Conservation (phyloP, 2,113 vertebrate species). For the Thymallus thymallus region DNA sequence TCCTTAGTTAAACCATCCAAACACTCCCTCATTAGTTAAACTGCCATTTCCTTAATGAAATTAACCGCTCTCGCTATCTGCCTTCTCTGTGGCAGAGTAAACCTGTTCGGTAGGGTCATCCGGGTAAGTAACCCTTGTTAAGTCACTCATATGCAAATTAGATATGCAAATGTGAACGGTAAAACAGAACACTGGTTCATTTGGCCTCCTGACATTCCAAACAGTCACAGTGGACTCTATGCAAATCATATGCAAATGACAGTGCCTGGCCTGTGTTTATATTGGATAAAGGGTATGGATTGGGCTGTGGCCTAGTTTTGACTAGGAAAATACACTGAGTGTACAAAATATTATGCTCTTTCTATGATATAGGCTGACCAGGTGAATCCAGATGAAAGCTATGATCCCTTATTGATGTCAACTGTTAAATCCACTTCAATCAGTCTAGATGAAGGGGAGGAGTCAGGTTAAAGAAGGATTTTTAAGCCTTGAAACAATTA, state of each 20-base stretch:
- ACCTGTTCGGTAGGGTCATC: slow-evolving; percentile 70
- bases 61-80: slow-evolving; percentile 64
- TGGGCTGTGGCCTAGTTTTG: slow-evolving; percentile 40
- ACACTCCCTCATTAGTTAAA: slow-evolving; percentile 60
- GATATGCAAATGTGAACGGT: slow-evolving; percentile 66
- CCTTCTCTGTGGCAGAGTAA: slow-evolving; percentile 46
- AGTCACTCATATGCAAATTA: slow-evolving; percentile 75
- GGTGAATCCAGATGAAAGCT: too few relatives aligned
- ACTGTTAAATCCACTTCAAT: too few relatives aligned
- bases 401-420: too few relatives aligned
- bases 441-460: too few relatives aligned
- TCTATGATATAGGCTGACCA: slow-evolving; percentile 11
- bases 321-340: slow-evolving; percentile 52
- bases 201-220: slow-evolving; percentile 78
- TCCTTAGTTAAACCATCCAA: too few relatives aligned
- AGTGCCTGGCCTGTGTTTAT: slow-evolving; percentile 51
- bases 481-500: too few relatives aligned
- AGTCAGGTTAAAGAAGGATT: too few relatives aligned
- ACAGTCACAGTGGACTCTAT: slow-evolving; percentile 69
- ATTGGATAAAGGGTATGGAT: slow-evolving; percentile 48
- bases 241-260: slow-evolving; percentile 79
- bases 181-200: slow-evolving; percentile 78
- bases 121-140: slow-evolving; percentile 71
- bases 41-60: slow-evolving; percentile 72
- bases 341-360: slow-evolving; percentile 23